Evolutionary conservation across 2,888 invertebrate species (phyloP), one percentile per base, ranked within the genome.

Genomic region (Acleris literana): DNA sequence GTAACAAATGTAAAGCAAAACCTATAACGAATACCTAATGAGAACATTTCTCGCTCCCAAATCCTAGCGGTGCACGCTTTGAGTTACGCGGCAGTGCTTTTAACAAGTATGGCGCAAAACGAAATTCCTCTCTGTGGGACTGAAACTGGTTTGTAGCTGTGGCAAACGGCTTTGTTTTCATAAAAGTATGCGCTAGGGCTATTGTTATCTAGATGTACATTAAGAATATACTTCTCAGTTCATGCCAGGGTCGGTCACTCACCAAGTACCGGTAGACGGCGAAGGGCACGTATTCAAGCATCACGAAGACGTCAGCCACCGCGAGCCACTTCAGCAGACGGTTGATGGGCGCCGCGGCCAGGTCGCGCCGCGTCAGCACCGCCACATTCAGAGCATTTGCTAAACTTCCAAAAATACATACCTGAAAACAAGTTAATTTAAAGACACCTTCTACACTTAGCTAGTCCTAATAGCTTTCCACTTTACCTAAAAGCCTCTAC

Each of bases 291-390:
- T 93, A 92, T 76, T 97, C 97, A 85, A 97, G 86, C 95, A 98
- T 98, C n/a, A 98, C 96, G 73, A 97, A 94, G 88, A 98, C 95
- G 84, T 98, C 98, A 0, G 97, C 96, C 0, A 97, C 96, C 0
- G 98, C 98, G 64, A 98, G 86, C 84, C 96, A 95, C 71, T 97
- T 97, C 56, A 98, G 93, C 62, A 98, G 96, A 51, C 96, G 93
- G 86, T 98, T 98, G 74, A 97, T 97, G 1, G 98, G 97, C 0
- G 97, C 96, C 63, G 94, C 94, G 17, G 95, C 94, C 93, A 97
- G 94, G 80, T 97, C 96, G 68, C 96, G 95, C 59, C 97, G 93
- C 13, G 98, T 97, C 70, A 98, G 91, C 0, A 98, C 97, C 0
- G 97, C 95, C 68, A 98, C 96, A 86, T 98, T 98, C 74, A 98